Base-by-base conservation (phyloP, 2,888 invertebrate genomes). In the Ormyrus thymus region DNA sequence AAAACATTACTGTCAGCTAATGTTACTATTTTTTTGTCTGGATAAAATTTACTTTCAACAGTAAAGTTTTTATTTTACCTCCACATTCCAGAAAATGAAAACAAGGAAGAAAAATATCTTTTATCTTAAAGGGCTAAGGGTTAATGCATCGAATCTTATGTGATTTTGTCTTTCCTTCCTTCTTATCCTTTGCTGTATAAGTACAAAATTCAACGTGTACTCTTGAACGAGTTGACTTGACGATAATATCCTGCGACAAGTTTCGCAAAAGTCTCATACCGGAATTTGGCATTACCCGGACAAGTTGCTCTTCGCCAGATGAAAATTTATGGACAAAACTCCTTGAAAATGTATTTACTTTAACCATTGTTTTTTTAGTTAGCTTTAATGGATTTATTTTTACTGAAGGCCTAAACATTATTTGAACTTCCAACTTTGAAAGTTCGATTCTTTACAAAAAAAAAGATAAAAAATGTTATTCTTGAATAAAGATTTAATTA, bases 241-340 rank as follows among this genome's bases (percentile, higher is more conserved):
- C 65, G 77, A 77, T 77, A 77, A 71, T 71, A 65, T 50, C 65
- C 59, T 46, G 55, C 62, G 53, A 11, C 53, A 51, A 59, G 56
- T 59, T 59, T 71, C 65, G 56, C 65, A 58, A 73, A 72, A 64
- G 58, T 48, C 61, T 56, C 61, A 55, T 69, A 45, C 56, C 50
- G 76, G 65, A 66, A 77, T 72, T 77, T 46, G 61, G 77, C 61
- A 72, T 77, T 77, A 77, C 66, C 53, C 46, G 53, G 72, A 71
- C 76, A 77, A 77, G 77, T 77, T 72, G 72, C 72, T 72, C 77
- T 13, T 29, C 29, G 15, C 7, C 62, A 11, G 58, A 4, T 73
- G 46, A 73, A 69, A 68, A 69, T 76, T 68, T 76, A 76, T 75
- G 61, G 68, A 46, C 48, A 11, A 46, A 55, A 76, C 55, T 61